These are phyloP conservation scores for Drosophila persimilis DNA, from an alignment of 1,140 invertebrate species.

Conservation along the genomic window DNA sequence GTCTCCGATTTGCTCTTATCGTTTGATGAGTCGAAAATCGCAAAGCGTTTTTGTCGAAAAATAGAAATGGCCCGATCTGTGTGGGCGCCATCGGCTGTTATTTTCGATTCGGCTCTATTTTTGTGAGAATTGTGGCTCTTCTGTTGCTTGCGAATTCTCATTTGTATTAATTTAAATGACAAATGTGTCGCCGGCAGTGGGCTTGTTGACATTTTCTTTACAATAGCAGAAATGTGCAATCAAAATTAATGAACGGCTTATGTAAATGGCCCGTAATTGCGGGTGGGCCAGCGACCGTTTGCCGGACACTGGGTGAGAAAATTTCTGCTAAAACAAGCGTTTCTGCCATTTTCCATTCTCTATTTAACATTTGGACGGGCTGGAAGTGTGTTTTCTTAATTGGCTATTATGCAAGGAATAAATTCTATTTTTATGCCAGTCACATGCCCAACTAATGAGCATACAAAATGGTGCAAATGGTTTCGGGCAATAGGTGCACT, in stretches of 20 bases:
- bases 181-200: conserved; percentile 30
- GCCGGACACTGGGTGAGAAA: conserved; percentile 32
- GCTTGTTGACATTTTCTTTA: conserved; percentile 59
- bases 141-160: conserved; percentile 28
- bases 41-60: conserved; percentile 23
- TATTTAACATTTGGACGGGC: conserved; percentile 12
- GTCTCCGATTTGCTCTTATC: conserved; percentile 22
- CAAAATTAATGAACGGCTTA: conserved; percentile 56
- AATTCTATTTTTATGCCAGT: conserved; percentile 42
- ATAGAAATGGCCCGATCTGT: conserved; percentile 49
- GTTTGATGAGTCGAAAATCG: conserved; percentile 35
- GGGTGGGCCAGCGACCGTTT: not conserved
- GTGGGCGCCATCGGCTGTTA: conserved; percentile 23
- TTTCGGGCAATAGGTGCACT: too few species aligned
- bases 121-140: conserved; percentile 3
- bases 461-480: conserved; percentile 31
- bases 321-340: conserved; percentile 42
- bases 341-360: conserved; percentile 55
- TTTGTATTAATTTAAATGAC: conserved; percentile 54
- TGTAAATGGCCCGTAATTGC: conserved; percentile 53
- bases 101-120: not conserved
- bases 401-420: conserved; percentile 47
- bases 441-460: conserved; percentile 22
- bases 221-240: conserved; percentile 51
- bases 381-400: conserved; percentile 63